phyloP scores from a whole-genome alignment of 1,140 invertebrate genomes.

The Drosophila elegans region DNA sequence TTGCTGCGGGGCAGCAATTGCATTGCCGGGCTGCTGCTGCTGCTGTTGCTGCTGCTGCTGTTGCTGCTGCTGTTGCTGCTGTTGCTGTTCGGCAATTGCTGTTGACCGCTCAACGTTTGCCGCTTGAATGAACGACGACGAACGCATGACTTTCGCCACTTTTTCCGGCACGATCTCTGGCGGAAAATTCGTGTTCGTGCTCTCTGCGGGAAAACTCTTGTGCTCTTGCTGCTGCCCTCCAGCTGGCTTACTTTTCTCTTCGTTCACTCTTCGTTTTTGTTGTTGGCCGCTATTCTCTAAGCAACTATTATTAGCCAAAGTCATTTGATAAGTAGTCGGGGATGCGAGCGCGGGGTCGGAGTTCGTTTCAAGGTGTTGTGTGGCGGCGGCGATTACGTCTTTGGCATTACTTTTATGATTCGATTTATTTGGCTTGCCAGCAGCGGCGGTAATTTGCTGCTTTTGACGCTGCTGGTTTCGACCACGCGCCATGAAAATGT shows the following conservation, averaged over 20 bases:
- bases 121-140: slow-evolving; percentile 67
- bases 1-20: slow-evolving; percentile 51
- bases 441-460: slow-evolving; percentile 22
- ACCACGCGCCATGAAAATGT: slow-evolving; percentile 84
- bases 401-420: slow-evolving; percentile 48
- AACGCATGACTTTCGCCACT: slow-evolving; percentile 24
- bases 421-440: slow-evolving; percentile 40
- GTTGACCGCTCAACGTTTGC: slow-evolving; percentile 72
- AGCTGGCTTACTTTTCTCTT: slow-evolving; percentile 69
- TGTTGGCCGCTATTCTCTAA: slow-evolving; percentile 44
- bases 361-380: slow-evolving; percentile 82
- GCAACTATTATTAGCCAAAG: slow-evolving; percentile 84
- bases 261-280: slow-evolving; percentile 12
- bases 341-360: slow-evolving; percentile 80
- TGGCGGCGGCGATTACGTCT: slow-evolving; percentile 66
- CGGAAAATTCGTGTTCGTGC: slow-evolving; percentile 17
- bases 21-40: slow-evolving; percentile 58
- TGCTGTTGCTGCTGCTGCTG: slow-evolving; percentile 40
- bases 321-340: slow-evolving; percentile 84
- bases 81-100: slow-evolving; percentile 31
- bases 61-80: slow-evolving; percentile 53
- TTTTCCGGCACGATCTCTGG: slow-evolving; percentile 30
- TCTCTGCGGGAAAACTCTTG: slow-evolving; percentile 20
- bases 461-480: slow-evolving; percentile 79
- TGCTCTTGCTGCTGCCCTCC: slow-evolving; percentile 44